Base-by-base conservation (phyloP, 2,113 vertebrate species). In the Hipposideros armiger region DNA sequence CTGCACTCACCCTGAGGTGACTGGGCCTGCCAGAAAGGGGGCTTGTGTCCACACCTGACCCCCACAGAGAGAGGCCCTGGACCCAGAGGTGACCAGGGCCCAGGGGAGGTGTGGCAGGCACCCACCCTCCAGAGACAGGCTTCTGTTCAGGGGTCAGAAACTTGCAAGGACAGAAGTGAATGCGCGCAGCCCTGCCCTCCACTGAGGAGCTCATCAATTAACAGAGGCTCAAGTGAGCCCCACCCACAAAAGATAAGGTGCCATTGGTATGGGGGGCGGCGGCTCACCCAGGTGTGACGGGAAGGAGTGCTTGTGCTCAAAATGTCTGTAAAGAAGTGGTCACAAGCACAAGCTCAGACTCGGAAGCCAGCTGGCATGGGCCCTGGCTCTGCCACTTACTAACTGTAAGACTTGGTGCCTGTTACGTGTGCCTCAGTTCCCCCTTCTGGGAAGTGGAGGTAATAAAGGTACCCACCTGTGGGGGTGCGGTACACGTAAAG, bases 261-360 rank as follows among this genome's bases (percentile, higher is more conserved):
- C 9, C 13, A 11, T 0, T 11, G n/a, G 11, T 4, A 3, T 28
- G 60, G 60, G 4, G 16, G n/a, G 15, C 3, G n/a, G 7, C 52
- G 10, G 13, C 7, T 3, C 42, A 15, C 36, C 1, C 16, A 45
- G 82, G 74, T 50, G 7, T 4, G 3, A 47, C 56, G 56, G 36
- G 72, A 47, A 16, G 83, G 19, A 10, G 20, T 7, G 4, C 40
- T 4, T 2, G 11, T 87, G 30, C 22, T 28, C 78, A 1, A 56
- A 26, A 45, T 2, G 42, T 13, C 62, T 58, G 16, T 14, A 56
- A 28, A 58, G 50, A 66, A 45, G 47, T 4, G 19, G 60, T 47
- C 77, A 47, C 10, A 4, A 50, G 50, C 36, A 72, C 11, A 13
- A 74, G 77, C 50, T 32, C 24, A 22, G 62, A 56, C 36, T 17